A percentile compares a stretch with the other conserved stretches of the same genome.
These are phyloP conservation scores for Tupiocoris notatus DNA, from an alignment of 2,888 invertebrate genomes.

Conservation along the genomic window DNA sequence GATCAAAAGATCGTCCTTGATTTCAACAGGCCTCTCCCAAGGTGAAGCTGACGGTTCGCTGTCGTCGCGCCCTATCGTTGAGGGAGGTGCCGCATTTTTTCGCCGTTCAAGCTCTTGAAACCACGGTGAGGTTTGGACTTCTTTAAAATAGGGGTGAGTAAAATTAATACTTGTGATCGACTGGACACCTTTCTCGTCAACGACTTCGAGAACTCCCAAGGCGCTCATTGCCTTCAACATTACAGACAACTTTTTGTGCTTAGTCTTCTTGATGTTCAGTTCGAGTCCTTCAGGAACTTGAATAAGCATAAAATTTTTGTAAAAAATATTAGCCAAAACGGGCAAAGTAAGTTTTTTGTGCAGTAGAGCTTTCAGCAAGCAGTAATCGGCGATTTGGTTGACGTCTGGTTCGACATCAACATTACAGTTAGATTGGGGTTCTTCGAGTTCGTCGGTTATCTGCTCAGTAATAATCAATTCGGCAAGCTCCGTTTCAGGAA, in stretches of 20 bases:
- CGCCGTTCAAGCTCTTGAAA: conserved; percentile 7
- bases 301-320: conserved; percentile 66
- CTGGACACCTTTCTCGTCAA: conserved; percentile 72
- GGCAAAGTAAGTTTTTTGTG: conserved; percentile 72
- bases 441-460: background rate
- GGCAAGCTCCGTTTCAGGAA: background rate
- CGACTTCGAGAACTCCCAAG: conserved; percentile 55
- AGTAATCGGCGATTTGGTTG: conserved; percentile 72
- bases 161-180: conserved; percentile 66
- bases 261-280: conserved; percentile 84
- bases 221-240: conserved; percentile 77
- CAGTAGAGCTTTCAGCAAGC: conserved; percentile 74
- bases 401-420: conserved; percentile 54
- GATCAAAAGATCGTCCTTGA: conserved; percentile 68
- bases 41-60: background rate
- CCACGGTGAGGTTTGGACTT: conserved; percentile 53
- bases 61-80: background rate
- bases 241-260: conserved; percentile 82
- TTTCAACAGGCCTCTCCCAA: conserved; percentile 52
- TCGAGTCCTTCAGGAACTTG: conserved; percentile 67
- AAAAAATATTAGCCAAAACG: conserved; percentile 77
- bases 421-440: background rate
- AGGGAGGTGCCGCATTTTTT: conserved; percentile 17
- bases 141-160: conserved; percentile 59
- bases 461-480: background rate